phyloP scores from a whole-genome alignment of 2,888 invertebrate species.

The Oeneis ivallda region DNA sequence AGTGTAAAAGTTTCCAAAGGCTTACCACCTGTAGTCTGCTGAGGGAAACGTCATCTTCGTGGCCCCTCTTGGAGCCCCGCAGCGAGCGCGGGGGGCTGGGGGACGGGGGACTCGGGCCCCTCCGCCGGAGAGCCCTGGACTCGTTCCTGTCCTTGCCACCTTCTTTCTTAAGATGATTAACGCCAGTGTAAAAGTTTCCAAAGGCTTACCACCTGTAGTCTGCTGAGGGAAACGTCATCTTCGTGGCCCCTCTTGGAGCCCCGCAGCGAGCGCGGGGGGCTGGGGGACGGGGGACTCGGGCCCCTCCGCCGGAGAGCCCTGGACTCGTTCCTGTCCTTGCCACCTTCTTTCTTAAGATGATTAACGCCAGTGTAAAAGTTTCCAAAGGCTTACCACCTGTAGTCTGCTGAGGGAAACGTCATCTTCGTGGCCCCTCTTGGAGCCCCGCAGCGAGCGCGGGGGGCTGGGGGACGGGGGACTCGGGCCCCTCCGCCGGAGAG shows the following conservation, averaged over 20 bases:
- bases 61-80: slow-evolving; percentile 20
- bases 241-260: slow-evolving; percentile 22
- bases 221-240: slow-evolving; percentile 27
- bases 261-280: slow-evolving; percentile 24
- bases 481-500: slow-evolving; percentile 13
- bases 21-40: slow-evolving; percentile 31
- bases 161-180: too few relatives aligned
- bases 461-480: slow-evolving; percentile 28
- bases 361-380: too few relatives aligned
- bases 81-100: slow-evolving; percentile 24
- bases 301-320: slow-evolving; percentile 15
- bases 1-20: too few relatives aligned
- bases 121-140: slow-evolving; percentile 10
- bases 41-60: slow-evolving; percentile 26
- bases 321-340: neutral
- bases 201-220: slow-evolving; percentile 27
- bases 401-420: slow-evolving; percentile 23
- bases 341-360: slow-evolving; percentile 37
- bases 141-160: slow-evolving; percentile 9
- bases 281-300: slow-evolving; percentile 23
- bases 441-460: slow-evolving; percentile 18
- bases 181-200: too few relatives aligned
- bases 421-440: slow-evolving; percentile 26
- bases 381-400: slow-evolving; percentile 25
- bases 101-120: slow-evolving; percentile 22